Base-by-base conservation (phyloP, 2,888 invertebrate species). In the Diploptera punctata region DNA sequence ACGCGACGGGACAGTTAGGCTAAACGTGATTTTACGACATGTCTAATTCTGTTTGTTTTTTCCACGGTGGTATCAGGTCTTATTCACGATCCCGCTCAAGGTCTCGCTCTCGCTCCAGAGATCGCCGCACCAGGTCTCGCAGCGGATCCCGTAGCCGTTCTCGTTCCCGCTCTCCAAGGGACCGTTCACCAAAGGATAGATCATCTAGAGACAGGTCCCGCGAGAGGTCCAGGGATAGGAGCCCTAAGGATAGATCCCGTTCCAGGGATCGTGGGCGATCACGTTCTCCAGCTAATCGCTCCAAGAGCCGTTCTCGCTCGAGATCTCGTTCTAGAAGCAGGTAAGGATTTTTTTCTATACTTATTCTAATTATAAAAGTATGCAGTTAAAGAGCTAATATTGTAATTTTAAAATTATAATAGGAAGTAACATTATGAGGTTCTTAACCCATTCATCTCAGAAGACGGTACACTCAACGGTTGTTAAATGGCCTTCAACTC, bases 11-110 rank as follows among this genome's bases (percentile, higher is more conserved):
- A 57, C 26, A 31, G 57, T 26, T 57, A 54, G 54, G 54, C 54
- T 54, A 21, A 21, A 49, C 18, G 18, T 52, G 13, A 13, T 52
- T 19, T 3, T 52, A 1, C 13, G 10, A 24, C 4, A 52, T 4
- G 26, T 57, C 3, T 57, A 19, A 54, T 57, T 21, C n/a, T 29
- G n/a, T 13, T 21, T 57, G 26, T 29, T 29, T 24, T 29, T 57
- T 31, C 26, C 29, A 21, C 29, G 57, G 29, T 49, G 49, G 67
- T 33, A 24, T 49, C 38, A 67, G 73, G 62, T 74, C 73, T 9
- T 68, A 73, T 68, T 81, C 83, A 24, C 80, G 84, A 71, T 84
- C 83, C 2, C 80, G 82, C 68, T 82, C 83, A 57, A 78, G 80
- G 43, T 82, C 83, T 29, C 80, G 82, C 26, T 81, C 80, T 57